These are phyloP conservation scores for Merops nubicus DNA, from an alignment of 2,113 vertebrate species.

Conservation along the genomic window DNA sequence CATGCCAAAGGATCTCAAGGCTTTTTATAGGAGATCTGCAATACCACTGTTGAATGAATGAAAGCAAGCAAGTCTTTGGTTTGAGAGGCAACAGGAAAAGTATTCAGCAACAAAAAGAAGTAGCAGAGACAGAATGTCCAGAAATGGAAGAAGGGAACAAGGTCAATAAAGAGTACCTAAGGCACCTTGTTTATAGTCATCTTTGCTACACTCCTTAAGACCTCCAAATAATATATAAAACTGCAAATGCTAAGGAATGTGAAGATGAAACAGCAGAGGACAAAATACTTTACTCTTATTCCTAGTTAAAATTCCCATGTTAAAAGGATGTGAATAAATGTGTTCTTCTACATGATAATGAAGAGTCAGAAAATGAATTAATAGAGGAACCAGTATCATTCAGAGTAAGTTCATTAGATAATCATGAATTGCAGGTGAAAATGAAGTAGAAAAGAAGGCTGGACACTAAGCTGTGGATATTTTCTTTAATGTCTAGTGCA, in stretches of 20 bases:
- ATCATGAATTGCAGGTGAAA: constrained; percentile 4
- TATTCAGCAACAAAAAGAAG: constrained; percentile 59
- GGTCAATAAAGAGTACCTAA: constrained; percentile 80
- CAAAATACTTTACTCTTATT: not conserved
- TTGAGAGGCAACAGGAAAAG: constrained; percentile 64
- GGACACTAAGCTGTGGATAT: not conserved
- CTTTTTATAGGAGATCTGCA: constrained; percentile 15
- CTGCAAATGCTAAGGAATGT: constrained; percentile 59
- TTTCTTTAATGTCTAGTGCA: constrained; percentile 24
- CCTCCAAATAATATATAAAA: constrained; percentile 59
- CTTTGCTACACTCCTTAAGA: constrained; percentile 73
- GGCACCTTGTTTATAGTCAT: constrained; percentile 76
- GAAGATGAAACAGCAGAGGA: constrained; percentile 32
- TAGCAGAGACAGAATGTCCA: constrained; percentile 45
- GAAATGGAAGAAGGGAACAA: constrained; percentile 67
- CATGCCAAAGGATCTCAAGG: constrained; percentile 35
- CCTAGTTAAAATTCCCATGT: not conserved
- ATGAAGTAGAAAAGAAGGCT: constrained; percentile 16
- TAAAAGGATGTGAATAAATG: not conserved
- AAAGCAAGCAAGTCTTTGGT: constrained; percentile 78
- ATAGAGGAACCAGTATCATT: not conserved
- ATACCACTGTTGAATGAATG: constrained; percentile 50
- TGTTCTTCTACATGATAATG: not conserved
- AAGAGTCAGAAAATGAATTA: not conserved
- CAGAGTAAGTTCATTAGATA: not conserved